Conservation (phyloP, 2,888 invertebrate genomes). For the Dryocosmus kuriphilus region DNA sequence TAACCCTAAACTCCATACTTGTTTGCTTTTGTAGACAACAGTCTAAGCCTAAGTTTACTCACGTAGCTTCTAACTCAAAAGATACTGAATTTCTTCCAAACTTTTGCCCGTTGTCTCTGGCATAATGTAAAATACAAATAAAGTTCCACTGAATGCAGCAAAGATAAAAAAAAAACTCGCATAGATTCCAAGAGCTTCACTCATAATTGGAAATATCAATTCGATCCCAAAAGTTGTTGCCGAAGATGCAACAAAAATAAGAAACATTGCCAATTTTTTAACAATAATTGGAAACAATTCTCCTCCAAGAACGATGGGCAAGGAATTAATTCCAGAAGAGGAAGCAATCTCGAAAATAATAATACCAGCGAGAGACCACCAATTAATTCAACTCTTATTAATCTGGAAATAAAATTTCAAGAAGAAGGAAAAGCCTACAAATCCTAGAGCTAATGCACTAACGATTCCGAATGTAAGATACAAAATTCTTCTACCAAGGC, state of each 20-base stretch:
- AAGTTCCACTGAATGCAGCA: too few relatives aligned
- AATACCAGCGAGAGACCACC: slow-evolving; percentile 81
- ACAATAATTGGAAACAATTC: slow-evolving; percentile 83
- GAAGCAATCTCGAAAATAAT: slow-evolving; percentile 83
- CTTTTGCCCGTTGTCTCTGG: slow-evolving; percentile 82
- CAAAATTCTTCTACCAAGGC: slow-evolving; percentile 81
- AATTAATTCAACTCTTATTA: slow-evolving; percentile 78
- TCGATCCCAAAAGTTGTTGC: too few relatives aligned
- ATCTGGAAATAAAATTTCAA: slow-evolving; percentile 78
- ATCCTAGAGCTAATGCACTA: slow-evolving; percentile 79
- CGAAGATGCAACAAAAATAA: slow-evolving; percentile 79
- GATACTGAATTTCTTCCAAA: slow-evolving; percentile 79
- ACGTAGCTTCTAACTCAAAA: slow-evolving; percentile 53
- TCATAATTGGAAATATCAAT: too few relatives aligned
- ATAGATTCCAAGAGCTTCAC: too few relatives aligned
- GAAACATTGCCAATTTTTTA: slow-evolving; percentile 82
- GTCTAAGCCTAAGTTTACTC: not conserved
- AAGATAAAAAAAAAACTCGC: too few relatives aligned
- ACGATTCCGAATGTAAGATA: slow-evolving; percentile 81
- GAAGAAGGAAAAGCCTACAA: slow-evolving; percentile 81
- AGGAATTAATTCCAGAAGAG: slow-evolving; percentile 82
- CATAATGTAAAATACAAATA: slow-evolving; percentile 69
- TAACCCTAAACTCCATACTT: too few relatives aligned
- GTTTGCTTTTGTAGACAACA: not conserved
- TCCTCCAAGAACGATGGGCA: slow-evolving; percentile 82